phyloP scores from a whole-genome alignment of 1,140 invertebrate species.

The Brachionus koreanus region DNA sequence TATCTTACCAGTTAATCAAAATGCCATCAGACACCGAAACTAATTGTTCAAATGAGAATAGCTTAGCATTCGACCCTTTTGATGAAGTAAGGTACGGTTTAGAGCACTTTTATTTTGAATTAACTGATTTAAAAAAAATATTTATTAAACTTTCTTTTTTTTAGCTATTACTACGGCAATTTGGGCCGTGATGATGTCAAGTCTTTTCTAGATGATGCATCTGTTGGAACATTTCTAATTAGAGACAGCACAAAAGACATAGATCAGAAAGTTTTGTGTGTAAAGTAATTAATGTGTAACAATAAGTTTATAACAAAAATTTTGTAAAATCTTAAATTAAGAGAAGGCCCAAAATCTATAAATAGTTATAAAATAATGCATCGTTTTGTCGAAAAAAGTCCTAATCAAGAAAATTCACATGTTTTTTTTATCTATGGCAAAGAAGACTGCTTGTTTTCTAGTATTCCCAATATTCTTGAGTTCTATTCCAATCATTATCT shows the following conservation, averaged over 20 bases:
- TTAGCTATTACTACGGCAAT: constrained; percentile 40
- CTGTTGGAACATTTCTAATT: constrained; percentile 40
- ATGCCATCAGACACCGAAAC: neutral
- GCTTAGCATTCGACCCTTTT: neutral
- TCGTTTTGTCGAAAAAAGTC: neutral
- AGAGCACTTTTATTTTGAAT: neutral
- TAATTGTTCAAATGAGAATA: neutral
- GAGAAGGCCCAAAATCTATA: constrained; percentile 42
- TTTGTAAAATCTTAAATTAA: neutral
- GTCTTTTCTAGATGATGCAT: neutral
- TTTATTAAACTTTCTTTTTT: neutral
- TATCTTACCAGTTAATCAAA: neutral
- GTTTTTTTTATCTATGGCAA: constrained; percentile 34
- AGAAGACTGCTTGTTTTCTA: constrained; percentile 30
- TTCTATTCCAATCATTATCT: constrained; percentile 42
- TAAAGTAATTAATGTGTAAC: neutral
- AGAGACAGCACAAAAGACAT: constrained; percentile 33
- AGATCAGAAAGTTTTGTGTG: constrained; percentile 43
- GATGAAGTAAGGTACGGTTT: constrained; percentile 17
- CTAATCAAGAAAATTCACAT: neutral
- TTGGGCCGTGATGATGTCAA: constrained; percentile 36
- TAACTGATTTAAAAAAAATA: neutral
- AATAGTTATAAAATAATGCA: constrained; percentile 43
- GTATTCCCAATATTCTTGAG: constrained; percentile 27
- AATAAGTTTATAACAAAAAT: neutral